Conservation (phyloP, 2,888 invertebrate species). For the Pseudococcus longispinus region DNA sequence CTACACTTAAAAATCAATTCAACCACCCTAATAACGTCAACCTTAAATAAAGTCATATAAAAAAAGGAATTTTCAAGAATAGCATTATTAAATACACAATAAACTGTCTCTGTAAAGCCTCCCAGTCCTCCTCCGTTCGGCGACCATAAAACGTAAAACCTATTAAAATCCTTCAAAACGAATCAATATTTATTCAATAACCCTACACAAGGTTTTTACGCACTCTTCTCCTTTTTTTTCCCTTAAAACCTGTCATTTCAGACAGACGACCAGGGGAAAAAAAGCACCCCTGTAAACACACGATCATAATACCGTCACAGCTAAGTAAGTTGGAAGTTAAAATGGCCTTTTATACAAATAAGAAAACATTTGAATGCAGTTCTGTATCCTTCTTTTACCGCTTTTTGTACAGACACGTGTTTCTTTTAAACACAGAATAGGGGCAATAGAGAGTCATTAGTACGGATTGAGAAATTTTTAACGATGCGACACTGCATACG, state of each 20-base stretch:
- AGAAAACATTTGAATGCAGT: constrained; percentile 25
- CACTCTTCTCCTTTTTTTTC: neutral
- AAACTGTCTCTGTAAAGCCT: neutral
- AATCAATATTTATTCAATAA: constrained; percentile 6
- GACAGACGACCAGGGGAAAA: neutral
- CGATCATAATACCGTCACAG: neutral
- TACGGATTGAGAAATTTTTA: constrained; percentile 32
- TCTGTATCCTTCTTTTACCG: constrained; percentile 15
- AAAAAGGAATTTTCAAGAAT: neutral
- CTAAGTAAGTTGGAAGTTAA: constrained; percentile 3
- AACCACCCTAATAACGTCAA: neutral
- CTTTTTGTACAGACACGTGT: constrained; percentile 35
- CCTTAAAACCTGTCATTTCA: neutral
- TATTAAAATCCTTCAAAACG: constrained; percentile 1
- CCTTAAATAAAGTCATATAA: neutral
- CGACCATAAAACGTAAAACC: neutral
- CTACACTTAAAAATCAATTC: neutral
- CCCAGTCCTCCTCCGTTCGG: neutral
- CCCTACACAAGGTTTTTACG: neutral
- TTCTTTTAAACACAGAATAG: constrained; percentile 12
- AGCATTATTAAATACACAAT: neutral
- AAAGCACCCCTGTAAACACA: constrained; percentile 9
- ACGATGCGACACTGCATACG: neutral
- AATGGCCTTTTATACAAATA: constrained; percentile 20
- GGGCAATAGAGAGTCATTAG: constrained; percentile 35